Percentiles rank a stretch among this genome's conserved stretches.
These are phyloP conservation scores for Tylochromis polylepis DNA, from an alignment of 2,113 vertebrate genomes.

Conservation along the genomic window DNA sequence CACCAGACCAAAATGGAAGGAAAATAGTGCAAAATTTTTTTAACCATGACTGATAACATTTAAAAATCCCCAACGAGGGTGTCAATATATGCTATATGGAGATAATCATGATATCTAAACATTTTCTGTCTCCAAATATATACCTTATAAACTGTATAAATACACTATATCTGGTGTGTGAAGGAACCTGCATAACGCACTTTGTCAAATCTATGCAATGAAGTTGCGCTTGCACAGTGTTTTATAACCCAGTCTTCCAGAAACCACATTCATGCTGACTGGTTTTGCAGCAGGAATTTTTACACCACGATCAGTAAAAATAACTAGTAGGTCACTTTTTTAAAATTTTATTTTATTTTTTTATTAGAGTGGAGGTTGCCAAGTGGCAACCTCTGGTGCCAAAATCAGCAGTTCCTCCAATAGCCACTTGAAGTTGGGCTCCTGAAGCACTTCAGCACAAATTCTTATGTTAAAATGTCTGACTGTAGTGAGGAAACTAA, in stretches of 20 bases:
- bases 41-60: background rate
- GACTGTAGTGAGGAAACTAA: too few species aligned
- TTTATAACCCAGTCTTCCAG: background rate
- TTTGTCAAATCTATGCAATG: background rate
- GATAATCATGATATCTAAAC: background rate
- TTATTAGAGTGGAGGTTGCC: background rate
- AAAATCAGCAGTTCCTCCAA: background rate
- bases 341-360: accelerated
- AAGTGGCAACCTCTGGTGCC: background rate
- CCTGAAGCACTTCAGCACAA: background rate
- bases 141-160: background rate
- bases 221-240: background rate
- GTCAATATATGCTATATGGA: background rate
- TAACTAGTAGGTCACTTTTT: background rate
- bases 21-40: background rate
- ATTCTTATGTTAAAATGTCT: background rate
- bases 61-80: background rate
- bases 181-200: background rate
- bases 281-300: background rate
- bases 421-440: background rate
- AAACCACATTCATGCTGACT: background rate
- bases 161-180: background rate
- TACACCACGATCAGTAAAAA: background rate
- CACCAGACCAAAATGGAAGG: background rate
- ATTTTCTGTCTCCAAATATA: background rate